These are phyloP conservation scores for Galeopsomyia nigrocyanea DNA, from an alignment of 2,888 invertebrate species.

Conservation along the genomic window DNA sequence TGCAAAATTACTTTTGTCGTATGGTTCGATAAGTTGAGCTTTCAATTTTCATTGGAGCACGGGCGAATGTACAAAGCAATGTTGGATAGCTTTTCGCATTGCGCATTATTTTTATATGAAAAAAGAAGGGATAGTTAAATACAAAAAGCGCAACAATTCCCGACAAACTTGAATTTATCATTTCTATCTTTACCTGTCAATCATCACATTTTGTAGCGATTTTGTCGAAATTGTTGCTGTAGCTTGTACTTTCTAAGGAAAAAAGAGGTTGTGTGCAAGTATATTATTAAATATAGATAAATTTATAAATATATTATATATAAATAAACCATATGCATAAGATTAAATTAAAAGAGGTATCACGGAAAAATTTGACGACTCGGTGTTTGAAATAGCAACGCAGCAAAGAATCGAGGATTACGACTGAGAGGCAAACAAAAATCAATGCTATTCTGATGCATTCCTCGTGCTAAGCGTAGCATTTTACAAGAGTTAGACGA, in stretches of 20 bases:
- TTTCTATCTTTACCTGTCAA: conserved; percentile 26
- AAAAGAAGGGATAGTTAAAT: conserved; percentile 48
- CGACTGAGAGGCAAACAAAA: too few relatives aligned
- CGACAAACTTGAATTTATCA: conserved; percentile 44
- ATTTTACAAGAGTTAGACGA: conserved; percentile 53
- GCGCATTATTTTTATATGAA: conserved; percentile 68
- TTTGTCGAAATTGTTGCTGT: conserved; percentile 52
- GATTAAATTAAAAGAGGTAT: conserved; percentile 3
- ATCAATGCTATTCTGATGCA: too few relatives aligned
- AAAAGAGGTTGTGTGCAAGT: conserved; percentile 60
- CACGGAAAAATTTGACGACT: conserved; percentile 26
- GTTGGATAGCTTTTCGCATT: conserved; percentile 65
- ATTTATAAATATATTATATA: conserved; percentile 45
- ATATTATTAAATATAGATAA: conserved; percentile 50
- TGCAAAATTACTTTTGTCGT: conserved; percentile 22
- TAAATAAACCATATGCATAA: conserved; percentile 21
- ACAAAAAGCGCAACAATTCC: conserved; percentile 51
- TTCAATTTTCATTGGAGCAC: conserved; percentile 66
- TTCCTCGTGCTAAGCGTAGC: conserved; percentile 23
- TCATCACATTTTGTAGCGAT: conserved; percentile 40
- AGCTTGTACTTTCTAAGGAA: conserved; percentile 56
- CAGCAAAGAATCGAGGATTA: too few relatives aligned
- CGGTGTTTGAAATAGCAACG: conserved; percentile 17
- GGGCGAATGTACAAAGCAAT: conserved; percentile 69
- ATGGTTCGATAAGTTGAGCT: conserved; percentile 44